Conservation (phyloP, 2,888 invertebrate species). For the Eristalinus aeneus region DNA sequence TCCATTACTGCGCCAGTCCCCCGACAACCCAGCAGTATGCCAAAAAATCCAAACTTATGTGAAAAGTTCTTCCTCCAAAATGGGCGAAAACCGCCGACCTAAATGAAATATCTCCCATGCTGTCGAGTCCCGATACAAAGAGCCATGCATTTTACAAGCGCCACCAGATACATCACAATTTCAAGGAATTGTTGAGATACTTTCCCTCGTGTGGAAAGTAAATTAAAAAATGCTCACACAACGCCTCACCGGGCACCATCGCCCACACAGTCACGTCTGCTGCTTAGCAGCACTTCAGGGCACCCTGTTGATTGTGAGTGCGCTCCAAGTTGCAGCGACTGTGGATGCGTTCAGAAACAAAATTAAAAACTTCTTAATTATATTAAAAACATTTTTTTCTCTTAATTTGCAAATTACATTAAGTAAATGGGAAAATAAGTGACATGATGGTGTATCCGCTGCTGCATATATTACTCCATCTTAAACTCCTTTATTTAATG, state of each 20-base stretch:
- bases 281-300: constrained; percentile 18
- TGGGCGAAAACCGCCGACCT: constrained; percentile 55
- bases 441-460: constrained; percentile 63
- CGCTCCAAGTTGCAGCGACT: constrained; percentile 1
- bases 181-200: constrained; percentile 68
- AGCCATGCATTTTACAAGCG: constrained; percentile 15
- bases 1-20: constrained; percentile 42
- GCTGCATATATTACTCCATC: constrained; percentile 59
- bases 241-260: constrained; percentile 30
- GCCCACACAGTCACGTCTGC: background rate
- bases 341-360: constrained; percentile 53
- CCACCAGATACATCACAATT: constrained; percentile 45
- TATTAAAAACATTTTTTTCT: constrained; percentile 61
- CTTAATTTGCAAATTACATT: constrained; percentile 70
- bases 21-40: constrained; percentile 13
- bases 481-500: constrained; percentile 53
- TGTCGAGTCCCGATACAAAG: background rate
- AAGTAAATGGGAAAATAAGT: constrained; percentile 69
- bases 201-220: constrained; percentile 58
- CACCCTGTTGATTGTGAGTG: constrained; percentile 62
- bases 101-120: constrained; percentile 55
- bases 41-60: constrained; percentile 58
- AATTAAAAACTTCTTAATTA: constrained; percentile 70
- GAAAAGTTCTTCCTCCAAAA: constrained; percentile 45
- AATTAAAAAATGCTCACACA: constrained; percentile 58